These are phyloP conservation scores for Andrena chrysosceles DNA, from an alignment of 2,888 invertebrate species.

Conservation along the genomic window DNA sequence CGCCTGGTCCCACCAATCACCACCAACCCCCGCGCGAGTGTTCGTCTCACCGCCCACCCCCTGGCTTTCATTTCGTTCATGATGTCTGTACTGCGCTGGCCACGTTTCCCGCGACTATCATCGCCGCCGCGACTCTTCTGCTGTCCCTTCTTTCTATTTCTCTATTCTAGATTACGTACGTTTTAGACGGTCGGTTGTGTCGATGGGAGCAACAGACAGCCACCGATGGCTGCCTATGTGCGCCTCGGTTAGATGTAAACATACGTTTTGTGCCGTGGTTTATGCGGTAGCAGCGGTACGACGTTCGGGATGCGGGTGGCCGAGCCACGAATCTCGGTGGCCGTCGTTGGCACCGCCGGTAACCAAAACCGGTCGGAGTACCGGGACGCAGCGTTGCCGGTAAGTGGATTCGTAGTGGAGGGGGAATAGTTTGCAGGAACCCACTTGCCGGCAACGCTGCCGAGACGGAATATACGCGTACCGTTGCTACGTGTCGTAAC, in stretches of 20 bases:
- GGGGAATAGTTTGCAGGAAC: too few relatives aligned
- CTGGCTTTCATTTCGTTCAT: slow-evolving; percentile 23
- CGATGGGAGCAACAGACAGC: slow-evolving; percentile 5
- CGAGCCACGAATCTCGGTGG: not conserved
- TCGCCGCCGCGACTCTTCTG: not conserved
- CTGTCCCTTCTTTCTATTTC: slow-evolving; percentile 4
- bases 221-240: slow-evolving; percentile 12
- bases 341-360: too few relatives aligned
- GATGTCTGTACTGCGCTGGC: not conserved
- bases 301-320: not conserved
- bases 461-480: not conserved
- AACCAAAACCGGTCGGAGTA: too few relatives aligned
- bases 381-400: too few relatives aligned
- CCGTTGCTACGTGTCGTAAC: slow-evolving; percentile 23
- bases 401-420: too few relatives aligned
- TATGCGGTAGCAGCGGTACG: slow-evolving; percentile 32
- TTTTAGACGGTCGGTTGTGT: not conserved
- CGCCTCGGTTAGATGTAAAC: slow-evolving; percentile 21
- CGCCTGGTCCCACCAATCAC: slow-evolving; percentile 11
- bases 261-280: slow-evolving; percentile 15
- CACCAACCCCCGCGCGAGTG: slow-evolving; percentile 25
- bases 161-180: slow-evolving; percentile 22
- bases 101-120: too few relatives aligned
- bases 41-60: slow-evolving; percentile 6
- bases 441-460: too few relatives aligned